Evolutionary conservation across 2,888 invertebrate species (phyloP), one percentile per base, ranked within the genome.

Genomic region (Rotaria sp.): DNA sequence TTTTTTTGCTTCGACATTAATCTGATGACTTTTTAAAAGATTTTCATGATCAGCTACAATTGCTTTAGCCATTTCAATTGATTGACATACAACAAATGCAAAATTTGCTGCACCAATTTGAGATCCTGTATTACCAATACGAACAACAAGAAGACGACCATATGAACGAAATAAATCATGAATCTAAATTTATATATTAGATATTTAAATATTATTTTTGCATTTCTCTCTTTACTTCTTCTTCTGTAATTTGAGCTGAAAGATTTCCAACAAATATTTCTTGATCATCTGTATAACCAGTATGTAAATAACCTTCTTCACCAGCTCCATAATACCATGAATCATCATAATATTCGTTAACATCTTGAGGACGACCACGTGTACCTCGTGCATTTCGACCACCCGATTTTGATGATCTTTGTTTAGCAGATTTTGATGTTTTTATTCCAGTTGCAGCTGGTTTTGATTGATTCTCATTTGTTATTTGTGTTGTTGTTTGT

Each of bases 101-200:
- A 80, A 80, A 80, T 80, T 80, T 41, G 80, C 41, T 45, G 45
- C n/a, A 45, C 80, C 45, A 2, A 45, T 13, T 45, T 80, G 80
- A 80, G 45, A 45, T n/a, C 80, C 80, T n/a, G 80, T 80, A n/a
- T 80, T 80, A n/a, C 80, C 80, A 80, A 80, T 80, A 45, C 80
- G 80, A 80, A 41, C 41, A 80, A 41, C 26, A 45, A 80, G 41
- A 13, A 80, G 24, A n/a, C 45, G 45, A n/a, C 80, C 80, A 80
- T 80, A 80, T 8, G 80, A 26, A n/a, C 26, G 45, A 80, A 80
- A 80, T 41, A 45, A 45, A 45, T 80, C 26, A 80, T 45, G 80
- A 80, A 80, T 45, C 80, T 80, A 80, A n/a, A 80, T 45, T 45
- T n/a, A 80, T 5, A 10, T 15, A 15, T 15, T 0, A 24, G n/a